A percentile compares a stretch with the other conserved stretches of the same genome.
phyloP scores from a whole-genome alignment of 2,797 vertebrate genomes.

The Pantherophis alleghaniensis region DNA sequence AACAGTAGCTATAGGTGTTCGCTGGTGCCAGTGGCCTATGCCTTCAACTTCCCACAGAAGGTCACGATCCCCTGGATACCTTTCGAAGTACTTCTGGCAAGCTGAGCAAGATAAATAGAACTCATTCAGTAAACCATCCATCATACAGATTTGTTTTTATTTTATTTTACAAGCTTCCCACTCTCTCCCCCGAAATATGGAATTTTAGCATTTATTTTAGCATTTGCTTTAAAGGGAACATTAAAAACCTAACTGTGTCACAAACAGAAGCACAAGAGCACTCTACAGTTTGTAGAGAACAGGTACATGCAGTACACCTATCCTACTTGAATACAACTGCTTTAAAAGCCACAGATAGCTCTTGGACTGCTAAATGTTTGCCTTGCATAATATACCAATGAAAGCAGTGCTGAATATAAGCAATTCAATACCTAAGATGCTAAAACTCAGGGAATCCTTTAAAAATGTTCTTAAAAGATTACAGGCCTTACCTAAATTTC shows the following conservation, averaged over 20 bases:
- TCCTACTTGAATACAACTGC: not conserved
- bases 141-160: not conserved
- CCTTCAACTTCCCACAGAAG: conserved; percentile 85
- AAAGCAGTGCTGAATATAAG: not conserved
- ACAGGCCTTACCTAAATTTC: not conserved
- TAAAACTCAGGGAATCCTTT: not conserved
- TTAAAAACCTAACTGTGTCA: not conserved
- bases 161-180: not conserved
- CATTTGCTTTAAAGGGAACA: not conserved
- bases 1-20: conserved; percentile 69
- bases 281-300: not conserved
- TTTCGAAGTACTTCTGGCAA: conserved; percentile 81
- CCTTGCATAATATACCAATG: not conserved
- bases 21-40: conserved; percentile 77
- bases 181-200: not conserved
- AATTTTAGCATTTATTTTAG: not conserved
- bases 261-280: not conserved
- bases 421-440: not conserved
- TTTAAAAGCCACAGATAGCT: not conserved
- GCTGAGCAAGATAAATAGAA: conserved; percentile 68
- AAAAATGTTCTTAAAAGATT: not conserved
- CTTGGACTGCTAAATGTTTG: not conserved
- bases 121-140: not conserved
- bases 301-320: not conserved
- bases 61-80: conserved; percentile 75